A percentile compares a stretch with the other conserved stretches of the same genome.
Evolutionary conservation across 2,797 vertebrate species (phyloP).

Genomic region (Acestrorhynchus altus): DNA sequence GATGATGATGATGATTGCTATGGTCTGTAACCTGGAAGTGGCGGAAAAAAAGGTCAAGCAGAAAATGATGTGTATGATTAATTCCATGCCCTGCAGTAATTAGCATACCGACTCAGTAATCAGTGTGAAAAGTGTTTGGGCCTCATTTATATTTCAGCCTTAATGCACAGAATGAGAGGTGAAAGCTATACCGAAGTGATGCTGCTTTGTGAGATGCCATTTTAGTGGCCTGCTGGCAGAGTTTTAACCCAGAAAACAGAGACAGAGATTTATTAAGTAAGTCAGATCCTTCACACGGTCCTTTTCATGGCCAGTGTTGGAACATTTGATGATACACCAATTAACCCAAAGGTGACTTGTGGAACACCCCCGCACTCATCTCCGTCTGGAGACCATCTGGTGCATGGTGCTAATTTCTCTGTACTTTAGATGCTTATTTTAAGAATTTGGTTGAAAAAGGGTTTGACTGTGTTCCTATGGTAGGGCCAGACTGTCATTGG

Average conservation of each 20-base stretch:
- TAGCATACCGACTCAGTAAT: neutral
- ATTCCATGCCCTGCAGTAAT: neutral
- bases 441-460: neutral
- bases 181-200: neutral
- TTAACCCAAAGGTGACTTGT: constrained; percentile 37
- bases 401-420: constrained; percentile 7
- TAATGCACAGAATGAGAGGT: neutral
- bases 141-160: neutral
- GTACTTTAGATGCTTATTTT: constrained; percentile 26
- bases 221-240: too few species aligned
- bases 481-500: neutral
- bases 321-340: constrained; percentile 35
- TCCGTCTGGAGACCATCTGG: constrained; percentile 35
- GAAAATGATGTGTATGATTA: constrained; percentile 11
- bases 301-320: constrained; percentile 24
- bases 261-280: constrained; percentile 3
- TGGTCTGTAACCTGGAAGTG: constrained; percentile 9
- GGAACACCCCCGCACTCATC: constrained; percentile 19
- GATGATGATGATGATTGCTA: constrained; percentile 1
- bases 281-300: constrained; percentile 21
- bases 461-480: neutral
- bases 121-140: neutral
- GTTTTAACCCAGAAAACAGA: neutral
- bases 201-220: neutral
- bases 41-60: constrained; percentile 18